Evolutionary conservation across 1,140 invertebrate genomes (phyloP).

Genomic region (Drosophila mauritiana): DNA sequence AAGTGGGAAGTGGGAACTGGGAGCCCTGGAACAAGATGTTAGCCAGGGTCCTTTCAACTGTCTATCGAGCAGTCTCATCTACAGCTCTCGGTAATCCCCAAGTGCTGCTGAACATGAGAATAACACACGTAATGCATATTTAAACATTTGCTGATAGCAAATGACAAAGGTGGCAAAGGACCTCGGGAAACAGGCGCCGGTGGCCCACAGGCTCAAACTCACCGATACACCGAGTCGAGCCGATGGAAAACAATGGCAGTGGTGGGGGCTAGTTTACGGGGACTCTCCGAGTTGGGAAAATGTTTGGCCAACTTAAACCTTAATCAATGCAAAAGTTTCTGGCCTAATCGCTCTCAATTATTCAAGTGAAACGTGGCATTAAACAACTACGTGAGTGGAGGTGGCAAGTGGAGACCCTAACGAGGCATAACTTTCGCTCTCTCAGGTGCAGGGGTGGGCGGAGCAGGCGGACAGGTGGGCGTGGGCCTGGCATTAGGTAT

Average conservation of each 20-base stretch:
- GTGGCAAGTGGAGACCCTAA: conserved; percentile 56
- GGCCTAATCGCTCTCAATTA: conserved; percentile 84
- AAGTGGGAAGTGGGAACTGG: conserved; percentile 1
- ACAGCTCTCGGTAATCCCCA: conserved; percentile 71
- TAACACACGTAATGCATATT: conserved; percentile 83
- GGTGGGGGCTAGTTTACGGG: conserved; percentile 21
- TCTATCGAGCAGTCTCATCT: conserved; percentile 40
- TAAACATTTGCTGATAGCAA: conserved; percentile 83
- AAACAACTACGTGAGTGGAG: conserved; percentile 81
- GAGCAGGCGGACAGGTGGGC: conserved; percentile 14
- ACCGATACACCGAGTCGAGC: conserved; percentile 15
- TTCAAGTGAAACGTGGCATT: conserved; percentile 84
- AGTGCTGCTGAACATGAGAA: conserved; percentile 80
- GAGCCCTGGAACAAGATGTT: background rate
- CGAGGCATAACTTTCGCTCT: conserved; percentile 78
- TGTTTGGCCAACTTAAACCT: conserved; percentile 82
- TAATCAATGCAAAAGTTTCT: conserved; percentile 84
- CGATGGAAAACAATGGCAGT: conserved; percentile 60
- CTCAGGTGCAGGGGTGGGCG: conserved; percentile 31
- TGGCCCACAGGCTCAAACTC: background rate
- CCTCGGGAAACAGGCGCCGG: conserved; percentile 2
- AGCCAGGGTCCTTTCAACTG: conserved; percentile 14
- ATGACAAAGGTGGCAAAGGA: conserved; percentile 69
- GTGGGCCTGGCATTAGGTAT: conserved; percentile 45
- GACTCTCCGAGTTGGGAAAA: conserved; percentile 52